phyloP scores from a whole-genome alignment of 2,113 vertebrate genomes.

The Boleophthalmus pectinirostris region DNA sequence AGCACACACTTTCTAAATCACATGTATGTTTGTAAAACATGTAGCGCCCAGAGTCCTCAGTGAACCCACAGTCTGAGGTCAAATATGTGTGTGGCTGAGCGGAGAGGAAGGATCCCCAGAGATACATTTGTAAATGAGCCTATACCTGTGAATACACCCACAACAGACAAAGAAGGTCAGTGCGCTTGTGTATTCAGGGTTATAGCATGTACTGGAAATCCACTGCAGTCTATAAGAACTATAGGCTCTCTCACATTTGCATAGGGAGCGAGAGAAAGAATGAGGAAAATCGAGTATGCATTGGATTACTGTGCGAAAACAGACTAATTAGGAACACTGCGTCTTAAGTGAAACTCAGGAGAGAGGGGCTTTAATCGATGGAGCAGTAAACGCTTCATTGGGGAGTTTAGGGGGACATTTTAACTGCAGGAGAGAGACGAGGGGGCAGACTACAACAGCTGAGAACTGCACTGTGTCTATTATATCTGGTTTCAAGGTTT shows the following conservation, averaged over 20 bases:
- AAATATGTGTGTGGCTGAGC: constrained; percentile 17
- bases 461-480: constrained; percentile 26
- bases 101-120: constrained; percentile 26
- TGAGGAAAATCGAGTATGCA: constrained; percentile 12
- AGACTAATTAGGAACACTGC: constrained; percentile 33
- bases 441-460: constrained; percentile 39
- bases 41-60: not conserved
- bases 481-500: constrained; percentile 33
- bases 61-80: constrained; percentile 10
- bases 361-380: constrained; percentile 50
- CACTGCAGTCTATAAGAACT: constrained; percentile 46
- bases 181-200: constrained; percentile 33
- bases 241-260: constrained; percentile 14
- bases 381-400: constrained; percentile 56
- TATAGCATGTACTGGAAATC: constrained; percentile 50
- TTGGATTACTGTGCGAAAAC: constrained; percentile 7
- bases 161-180: constrained; percentile 39
- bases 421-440: constrained; percentile 32
- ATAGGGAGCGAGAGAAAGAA: constrained; percentile 6
- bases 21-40: not conserved
- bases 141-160: constrained; percentile 35
- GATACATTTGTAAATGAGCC: constrained; percentile 54
- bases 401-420: constrained; percentile 6
- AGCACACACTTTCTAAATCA: constrained; percentile 2
- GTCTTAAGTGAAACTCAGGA: constrained; percentile 30